These are phyloP conservation scores for Dasyurus viverrinus DNA, from an alignment of 2,113 vertebrate species.

Conservation along the genomic window DNA sequence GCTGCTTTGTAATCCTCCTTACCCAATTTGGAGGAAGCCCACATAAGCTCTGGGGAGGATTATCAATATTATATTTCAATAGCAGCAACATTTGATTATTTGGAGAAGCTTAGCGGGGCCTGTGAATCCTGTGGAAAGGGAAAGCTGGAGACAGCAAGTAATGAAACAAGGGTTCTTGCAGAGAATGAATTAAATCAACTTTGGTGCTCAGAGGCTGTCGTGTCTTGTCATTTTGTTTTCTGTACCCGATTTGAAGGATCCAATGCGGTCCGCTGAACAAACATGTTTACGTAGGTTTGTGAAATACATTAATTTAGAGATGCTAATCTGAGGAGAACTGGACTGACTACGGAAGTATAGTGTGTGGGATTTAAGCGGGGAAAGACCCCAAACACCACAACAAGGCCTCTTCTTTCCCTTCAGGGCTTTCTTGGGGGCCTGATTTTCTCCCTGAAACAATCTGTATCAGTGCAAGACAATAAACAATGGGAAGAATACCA, in stretches of 20 bases:
- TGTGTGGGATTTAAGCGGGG: slow-evolving; percentile 38
- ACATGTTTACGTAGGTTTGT: slow-evolving; percentile 67
- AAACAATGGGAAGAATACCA: not conserved
- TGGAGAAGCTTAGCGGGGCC: slow-evolving; percentile 45
- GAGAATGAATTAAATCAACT: not conserved
- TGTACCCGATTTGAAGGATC: slow-evolving; percentile 44
- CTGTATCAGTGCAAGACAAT: not conserved
- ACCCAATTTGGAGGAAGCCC: slow-evolving; percentile 60
- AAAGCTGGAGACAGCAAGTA: slow-evolving; percentile 56
- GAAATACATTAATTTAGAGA: slow-evolving; percentile 74
- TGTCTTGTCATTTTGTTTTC: not conserved
- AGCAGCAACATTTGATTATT: slow-evolving; percentile 54
- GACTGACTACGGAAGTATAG: slow-evolving; percentile 41
- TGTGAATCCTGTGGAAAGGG: not conserved
- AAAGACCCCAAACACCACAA: slow-evolving; percentile 12
- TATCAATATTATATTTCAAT: slow-evolving; percentile 38
- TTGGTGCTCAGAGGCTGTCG: fast-evolving
- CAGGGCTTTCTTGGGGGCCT: slow-evolving; percentile 16
- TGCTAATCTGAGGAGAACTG: slow-evolving; percentile 66
- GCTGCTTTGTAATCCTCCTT: slow-evolving; percentile 50
- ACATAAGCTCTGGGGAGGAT: slow-evolving; percentile 39
- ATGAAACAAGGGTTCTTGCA: slow-evolving; percentile 18
- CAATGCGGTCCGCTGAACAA: slow-evolving; percentile 70
- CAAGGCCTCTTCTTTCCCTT: not conserved
- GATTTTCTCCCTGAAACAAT: slow-evolving; percentile 28